Percentiles rank a stretch among this genome's conserved stretches.
Evolutionary conservation across 1,140 invertebrate genomes (phyloP).

Genomic region (Drosophila chauvacae): DNA sequence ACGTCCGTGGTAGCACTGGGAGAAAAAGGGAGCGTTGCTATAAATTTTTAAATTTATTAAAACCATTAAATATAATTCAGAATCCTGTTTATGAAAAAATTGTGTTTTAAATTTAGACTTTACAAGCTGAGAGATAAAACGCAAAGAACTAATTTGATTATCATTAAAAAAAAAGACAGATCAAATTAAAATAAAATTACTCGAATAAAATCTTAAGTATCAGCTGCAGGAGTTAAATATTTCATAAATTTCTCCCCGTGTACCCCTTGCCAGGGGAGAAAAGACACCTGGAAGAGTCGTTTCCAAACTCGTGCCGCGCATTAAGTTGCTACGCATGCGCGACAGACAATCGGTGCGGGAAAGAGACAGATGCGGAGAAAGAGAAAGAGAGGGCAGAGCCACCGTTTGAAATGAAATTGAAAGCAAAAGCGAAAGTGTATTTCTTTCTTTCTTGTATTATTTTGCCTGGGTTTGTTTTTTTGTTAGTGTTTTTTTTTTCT

Average conservation of each 20-base stretch:
- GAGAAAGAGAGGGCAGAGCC: conserved; percentile 29
- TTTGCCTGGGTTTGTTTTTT: conserved; percentile 17
- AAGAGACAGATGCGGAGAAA: conserved; percentile 13
- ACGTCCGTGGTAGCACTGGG: not conserved
- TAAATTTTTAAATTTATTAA: not conserved
- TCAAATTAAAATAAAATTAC: not conserved
- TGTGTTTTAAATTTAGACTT: too few relatives aligned
- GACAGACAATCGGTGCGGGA: conserved; percentile 25
- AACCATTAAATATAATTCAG: too few relatives aligned
- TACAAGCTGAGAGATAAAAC: not conserved
- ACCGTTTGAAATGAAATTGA: conserved; percentile 77
- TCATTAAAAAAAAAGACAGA: not conserved
- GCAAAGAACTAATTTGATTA: not conserved
- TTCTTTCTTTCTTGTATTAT: conserved; percentile 40
- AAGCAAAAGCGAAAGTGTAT: conserved; percentile 80
- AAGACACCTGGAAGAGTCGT: not conserved
- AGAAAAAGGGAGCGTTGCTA: not conserved
- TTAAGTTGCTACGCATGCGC: conserved; percentile 63
- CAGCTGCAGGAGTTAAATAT: too few relatives aligned
- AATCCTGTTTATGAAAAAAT: not conserved
- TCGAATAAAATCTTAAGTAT: not conserved
- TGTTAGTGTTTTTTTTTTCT: not conserved
- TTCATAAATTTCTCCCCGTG: not conserved
- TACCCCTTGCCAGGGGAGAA: not conserved
- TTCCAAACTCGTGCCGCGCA: conserved; percentile 53